Conservation (phyloP, 2,797 vertebrate genomes). For the Esox lucius region DNA sequence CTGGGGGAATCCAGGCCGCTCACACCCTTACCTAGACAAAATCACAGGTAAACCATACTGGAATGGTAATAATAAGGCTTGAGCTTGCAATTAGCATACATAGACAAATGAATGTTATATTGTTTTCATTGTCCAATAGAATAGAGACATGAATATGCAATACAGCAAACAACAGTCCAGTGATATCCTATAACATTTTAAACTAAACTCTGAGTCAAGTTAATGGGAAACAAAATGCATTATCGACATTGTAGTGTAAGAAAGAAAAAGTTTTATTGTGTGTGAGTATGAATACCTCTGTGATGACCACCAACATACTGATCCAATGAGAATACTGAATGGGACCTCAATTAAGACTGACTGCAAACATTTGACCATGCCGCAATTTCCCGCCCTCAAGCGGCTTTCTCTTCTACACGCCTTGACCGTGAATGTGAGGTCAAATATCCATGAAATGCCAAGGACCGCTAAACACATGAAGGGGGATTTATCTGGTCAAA, state of each 20-base stretch:
- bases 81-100: background rate
- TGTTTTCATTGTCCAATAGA: conserved; percentile 19
- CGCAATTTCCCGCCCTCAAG: conserved; percentile 50
- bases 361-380: conserved; percentile 38
- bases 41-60: conserved; percentile 13
- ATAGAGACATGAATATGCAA: conserved; percentile 4
- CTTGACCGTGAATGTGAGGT: conserved; percentile 44
- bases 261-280: background rate
- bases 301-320: conserved; percentile 8
- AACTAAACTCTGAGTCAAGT: background rate
- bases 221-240: background rate
- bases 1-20: conserved; percentile 36
- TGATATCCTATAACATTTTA: background rate
- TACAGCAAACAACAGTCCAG: background rate
- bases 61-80: background rate
- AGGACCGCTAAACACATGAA: conserved; percentile 50
- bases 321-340: conserved; percentile 27
- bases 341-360: conserved; percentile 36
- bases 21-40: conserved; percentile 36
- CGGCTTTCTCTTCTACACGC: conserved; percentile 28
- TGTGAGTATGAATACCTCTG: background rate
- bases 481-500: conserved; percentile 30
- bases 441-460: conserved; percentile 61
- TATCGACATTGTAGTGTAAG: background rate
- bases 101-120: background rate